Evolutionary conservation across 2,888 invertebrate genomes (phyloP).

Genomic region (Chironomus riparius): DNA sequence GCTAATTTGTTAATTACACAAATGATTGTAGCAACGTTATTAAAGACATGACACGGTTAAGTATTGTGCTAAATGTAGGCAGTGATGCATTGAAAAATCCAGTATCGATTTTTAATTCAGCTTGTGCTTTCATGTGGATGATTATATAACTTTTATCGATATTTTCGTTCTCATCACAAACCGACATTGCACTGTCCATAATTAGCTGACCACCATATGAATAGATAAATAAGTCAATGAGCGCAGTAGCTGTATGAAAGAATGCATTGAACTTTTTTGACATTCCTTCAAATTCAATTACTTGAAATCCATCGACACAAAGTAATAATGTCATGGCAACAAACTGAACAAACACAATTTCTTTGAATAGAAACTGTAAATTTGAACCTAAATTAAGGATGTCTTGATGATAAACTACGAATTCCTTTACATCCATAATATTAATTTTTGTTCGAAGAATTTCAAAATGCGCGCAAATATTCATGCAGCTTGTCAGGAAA

Average conservation of each 20-base stretch:
- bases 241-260: background rate
- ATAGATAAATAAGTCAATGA: slow-evolving; percentile 23
- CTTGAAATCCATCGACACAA: slow-evolving; percentile 27
- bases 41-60: too few species aligned
- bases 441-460: background rate
- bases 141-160: background rate
- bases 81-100: background rate
- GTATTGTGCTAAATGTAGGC: background rate
- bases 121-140: background rate
- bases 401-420: background rate
- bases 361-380: background rate
- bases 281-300: background rate
- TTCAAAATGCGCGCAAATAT: background rate
- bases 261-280: background rate
- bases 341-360: slow-evolving; percentile 15
- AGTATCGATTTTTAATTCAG: background rate
- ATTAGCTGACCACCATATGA: slow-evolving; percentile 17
- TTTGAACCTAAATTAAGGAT: background rate
- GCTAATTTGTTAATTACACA: too few species aligned
- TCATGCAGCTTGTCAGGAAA: background rate
- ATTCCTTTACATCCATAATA: background rate
- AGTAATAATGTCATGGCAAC: slow-evolving; percentile 1
- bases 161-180: background rate
- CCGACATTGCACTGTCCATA: background rate
- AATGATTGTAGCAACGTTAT: too few species aligned